These are phyloP conservation scores for Camponotus floridanus DNA, from an alignment of 1,140 invertebrate species.

Conservation along the genomic window DNA sequence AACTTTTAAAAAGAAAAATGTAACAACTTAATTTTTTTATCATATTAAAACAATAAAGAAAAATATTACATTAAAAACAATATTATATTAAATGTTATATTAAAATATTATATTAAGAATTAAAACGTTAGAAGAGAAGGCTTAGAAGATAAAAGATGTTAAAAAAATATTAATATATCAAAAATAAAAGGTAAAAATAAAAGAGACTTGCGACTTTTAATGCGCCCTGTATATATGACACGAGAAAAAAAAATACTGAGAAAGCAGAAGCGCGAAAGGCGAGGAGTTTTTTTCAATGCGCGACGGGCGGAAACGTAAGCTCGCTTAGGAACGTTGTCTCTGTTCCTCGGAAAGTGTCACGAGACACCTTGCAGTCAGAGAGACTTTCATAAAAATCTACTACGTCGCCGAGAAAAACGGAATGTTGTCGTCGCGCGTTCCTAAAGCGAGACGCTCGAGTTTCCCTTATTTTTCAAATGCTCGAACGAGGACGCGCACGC, in stretches of 20 bases:
- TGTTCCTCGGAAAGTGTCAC: conserved; percentile 35
- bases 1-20: too few relatives aligned
- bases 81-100: too few relatives aligned
- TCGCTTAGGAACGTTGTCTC: conserved; percentile 58
- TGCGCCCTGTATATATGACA: not conserved
- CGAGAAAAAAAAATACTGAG: conserved; percentile 10
- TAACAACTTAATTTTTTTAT: too few relatives aligned
- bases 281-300: conserved; percentile 50
- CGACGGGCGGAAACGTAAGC: conserved; percentile 49
- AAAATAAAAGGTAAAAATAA: not conserved
- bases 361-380: conserved; percentile 41
- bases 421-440: conserved; percentile 37
- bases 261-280: conserved; percentile 51
- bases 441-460: conserved; percentile 24
- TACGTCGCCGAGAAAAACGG: not conserved
- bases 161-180: too few relatives aligned
- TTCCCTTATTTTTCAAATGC: conserved; percentile 41
- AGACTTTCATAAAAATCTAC: conserved; percentile 57
- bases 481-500: conserved; percentile 38
- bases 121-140: conserved; percentile 12
- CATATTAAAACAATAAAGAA: too few relatives aligned
- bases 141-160: not conserved
- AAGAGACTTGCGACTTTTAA: conserved; percentile 9
- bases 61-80: too few relatives aligned
- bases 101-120: not conserved